These are phyloP conservation scores for Xiphophorus birchmanni DNA, from an alignment of 2,797 vertebrate species.

Conservation along the genomic window DNA sequence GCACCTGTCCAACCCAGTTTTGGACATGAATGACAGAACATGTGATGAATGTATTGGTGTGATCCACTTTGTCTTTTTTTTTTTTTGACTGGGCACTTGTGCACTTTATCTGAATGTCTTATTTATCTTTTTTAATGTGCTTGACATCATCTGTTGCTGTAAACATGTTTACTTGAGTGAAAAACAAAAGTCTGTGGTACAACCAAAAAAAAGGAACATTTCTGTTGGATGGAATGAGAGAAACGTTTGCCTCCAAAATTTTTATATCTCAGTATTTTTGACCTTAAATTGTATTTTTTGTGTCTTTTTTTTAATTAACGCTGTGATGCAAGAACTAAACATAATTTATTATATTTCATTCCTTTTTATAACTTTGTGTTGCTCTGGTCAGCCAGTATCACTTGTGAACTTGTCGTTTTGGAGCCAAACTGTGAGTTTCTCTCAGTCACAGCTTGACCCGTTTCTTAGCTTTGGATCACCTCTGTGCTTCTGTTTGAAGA, in stretches of 20 bases:
- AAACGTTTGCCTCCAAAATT: constrained; percentile 59
- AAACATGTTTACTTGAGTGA: constrained; percentile 51
- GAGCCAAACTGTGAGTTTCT: constrained; percentile 60
- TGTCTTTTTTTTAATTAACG: constrained; percentile 19
- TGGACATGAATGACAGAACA: constrained; percentile 18
- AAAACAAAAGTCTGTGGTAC: constrained; percentile 62
- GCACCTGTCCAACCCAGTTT: constrained; percentile 9
- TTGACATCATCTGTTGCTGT: constrained; percentile 47
- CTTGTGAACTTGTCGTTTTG: constrained; percentile 33
- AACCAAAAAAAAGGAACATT: constrained; percentile 72
- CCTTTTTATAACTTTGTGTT: constrained; percentile 14
- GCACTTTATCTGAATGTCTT: constrained; percentile 81
- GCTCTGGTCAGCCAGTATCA: constrained; percentile 26
- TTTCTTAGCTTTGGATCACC: constrained; percentile 69
- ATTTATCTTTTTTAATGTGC: constrained; percentile 52
- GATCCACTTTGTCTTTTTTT: constrained; percentile 42
- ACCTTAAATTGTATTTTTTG: constrained; percentile 8
- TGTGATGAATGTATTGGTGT: constrained; percentile 63
- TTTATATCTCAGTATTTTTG: constrained; percentile 43
- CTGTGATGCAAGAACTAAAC: constrained; percentile 38
- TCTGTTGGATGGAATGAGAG: constrained; percentile 59
- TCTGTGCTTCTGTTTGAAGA: constrained; percentile 66
- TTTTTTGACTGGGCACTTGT: constrained; percentile 78
- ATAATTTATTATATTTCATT: constrained; percentile 23
- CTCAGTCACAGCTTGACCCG: constrained; percentile 44